Conservation (phyloP, 2,888 invertebrate genomes). For the Troglohyphantes excavatus region DNA sequence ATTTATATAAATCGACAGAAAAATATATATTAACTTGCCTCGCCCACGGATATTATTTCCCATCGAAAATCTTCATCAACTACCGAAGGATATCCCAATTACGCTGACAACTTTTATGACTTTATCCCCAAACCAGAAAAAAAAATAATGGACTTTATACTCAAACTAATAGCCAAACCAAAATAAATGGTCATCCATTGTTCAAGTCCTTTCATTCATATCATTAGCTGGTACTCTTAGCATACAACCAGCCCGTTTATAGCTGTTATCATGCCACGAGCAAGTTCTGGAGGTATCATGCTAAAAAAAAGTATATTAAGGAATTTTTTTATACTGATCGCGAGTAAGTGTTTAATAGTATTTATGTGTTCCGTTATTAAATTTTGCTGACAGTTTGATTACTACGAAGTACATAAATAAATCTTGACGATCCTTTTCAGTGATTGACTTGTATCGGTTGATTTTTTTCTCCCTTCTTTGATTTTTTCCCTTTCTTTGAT, state of each 20-base stretch:
- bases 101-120: conserved; percentile 60
- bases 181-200: conserved; percentile 67
- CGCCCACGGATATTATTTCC: background rate
- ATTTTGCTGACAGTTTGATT: conserved; percentile 71
- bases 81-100: conserved; percentile 29
- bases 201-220: conserved; percentile 29
- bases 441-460: conserved; percentile 47
- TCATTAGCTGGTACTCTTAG: conserved; percentile 37
- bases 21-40: conserved; percentile 26
- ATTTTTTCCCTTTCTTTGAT: too few relatives aligned
- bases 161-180: conserved; percentile 26
- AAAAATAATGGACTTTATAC: too few relatives aligned
- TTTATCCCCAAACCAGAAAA: conserved; percentile 21
- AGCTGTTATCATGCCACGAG: conserved; percentile 16
- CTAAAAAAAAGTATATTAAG: conserved; percentile 39
- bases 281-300: conserved; percentile 13
- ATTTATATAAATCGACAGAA: conserved; percentile 47
- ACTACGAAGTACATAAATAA: conserved; percentile 49
- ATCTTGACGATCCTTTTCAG: conserved; percentile 14
- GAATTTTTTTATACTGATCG: conserved; percentile 41
- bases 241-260: conserved; percentile 15
- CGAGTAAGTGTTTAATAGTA: conserved; percentile 65
- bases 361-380: conserved; percentile 66
- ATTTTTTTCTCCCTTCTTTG: conserved; percentile 6
- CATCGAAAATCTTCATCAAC: conserved; percentile 12